phyloP scores from a whole-genome alignment of 2,113 vertebrate species.

The Typhlomys cinereus region DNA sequence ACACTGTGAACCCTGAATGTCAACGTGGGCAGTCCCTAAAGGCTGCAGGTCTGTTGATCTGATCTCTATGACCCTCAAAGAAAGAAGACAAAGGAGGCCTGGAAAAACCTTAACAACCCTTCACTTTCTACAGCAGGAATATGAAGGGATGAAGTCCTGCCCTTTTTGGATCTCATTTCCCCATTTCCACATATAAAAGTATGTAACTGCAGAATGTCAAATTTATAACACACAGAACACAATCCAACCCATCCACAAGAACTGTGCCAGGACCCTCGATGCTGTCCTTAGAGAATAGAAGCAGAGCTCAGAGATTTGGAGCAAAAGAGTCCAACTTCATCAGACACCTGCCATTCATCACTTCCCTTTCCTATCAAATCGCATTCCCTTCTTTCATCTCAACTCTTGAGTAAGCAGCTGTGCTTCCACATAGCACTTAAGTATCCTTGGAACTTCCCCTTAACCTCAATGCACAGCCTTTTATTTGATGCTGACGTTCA shows the following conservation, averaged over 20 bases:
- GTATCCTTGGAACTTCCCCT: background rate
- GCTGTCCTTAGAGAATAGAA: constrained; percentile 60
- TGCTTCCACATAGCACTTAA: background rate
- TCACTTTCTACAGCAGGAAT: background rate
- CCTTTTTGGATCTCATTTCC: background rate
- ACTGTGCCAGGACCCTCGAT: constrained; percentile 54
- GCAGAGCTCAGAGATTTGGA: background rate
- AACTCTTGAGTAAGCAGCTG: background rate
- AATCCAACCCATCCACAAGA: constrained; percentile 8
- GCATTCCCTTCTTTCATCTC: constrained; percentile 2
- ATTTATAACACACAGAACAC: constrained; percentile 6
- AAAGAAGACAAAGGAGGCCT: background rate
- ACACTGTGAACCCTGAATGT: rapidly evolving
- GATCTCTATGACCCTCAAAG: background rate
- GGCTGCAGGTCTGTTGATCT: background rate
- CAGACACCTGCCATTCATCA: constrained; percentile 16
- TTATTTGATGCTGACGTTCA: background rate
- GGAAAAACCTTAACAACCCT: background rate
- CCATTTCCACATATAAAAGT: background rate
- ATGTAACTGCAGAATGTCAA: constrained; percentile 23
- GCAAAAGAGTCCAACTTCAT: constrained; percentile 32
- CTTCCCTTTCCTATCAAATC: constrained; percentile 28
- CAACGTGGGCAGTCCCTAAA: rapidly evolving
- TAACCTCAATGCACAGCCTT: background rate
- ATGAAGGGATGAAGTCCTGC: background rate